A percentile compares a stretch with the other conserved stretches of the same genome.
Conservation (phyloP, 2,888 invertebrate species). For the Dolichopus griseipennis region DNA sequence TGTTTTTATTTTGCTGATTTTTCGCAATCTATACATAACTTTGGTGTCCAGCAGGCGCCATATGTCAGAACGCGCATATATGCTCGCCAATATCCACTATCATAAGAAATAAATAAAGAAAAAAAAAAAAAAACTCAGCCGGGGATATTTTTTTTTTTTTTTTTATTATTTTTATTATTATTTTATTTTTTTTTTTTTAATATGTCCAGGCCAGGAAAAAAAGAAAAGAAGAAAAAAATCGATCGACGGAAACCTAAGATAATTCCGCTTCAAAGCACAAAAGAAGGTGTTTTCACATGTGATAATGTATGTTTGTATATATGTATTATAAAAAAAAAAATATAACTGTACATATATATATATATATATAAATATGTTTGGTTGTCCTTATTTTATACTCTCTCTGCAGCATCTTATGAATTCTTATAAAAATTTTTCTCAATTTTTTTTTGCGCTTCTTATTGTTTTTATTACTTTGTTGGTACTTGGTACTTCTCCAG, state of each 20-base stretch:
- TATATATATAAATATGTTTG: neutral
- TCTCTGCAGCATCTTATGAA: neutral
- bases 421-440: neutral
- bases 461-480: no score
- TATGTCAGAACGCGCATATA: conserved; percentile 9
- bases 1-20: neutral
- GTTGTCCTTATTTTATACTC: neutral
- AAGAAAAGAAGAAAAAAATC: conserved; percentile 9
- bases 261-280: conserved; percentile 10
- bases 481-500: neutral
- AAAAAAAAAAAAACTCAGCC: neutral
- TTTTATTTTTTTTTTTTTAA: neutral
- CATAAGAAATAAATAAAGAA: neutral
- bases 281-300: conserved; percentile 7
- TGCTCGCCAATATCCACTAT: neutral
- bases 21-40: neutral
- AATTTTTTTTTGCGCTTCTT: neutral
- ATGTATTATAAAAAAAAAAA: no score
- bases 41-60: conserved; percentile 10
- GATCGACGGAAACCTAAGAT: conserved; percentile 12
- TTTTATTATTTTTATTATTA: neutral
- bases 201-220: neutral
- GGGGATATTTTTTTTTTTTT: neutral
- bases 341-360: neutral
- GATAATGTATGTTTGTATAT: no score